Base-by-base conservation (phyloP, 2,113 vertebrate species). In the Nesoenas mayeri region DNA sequence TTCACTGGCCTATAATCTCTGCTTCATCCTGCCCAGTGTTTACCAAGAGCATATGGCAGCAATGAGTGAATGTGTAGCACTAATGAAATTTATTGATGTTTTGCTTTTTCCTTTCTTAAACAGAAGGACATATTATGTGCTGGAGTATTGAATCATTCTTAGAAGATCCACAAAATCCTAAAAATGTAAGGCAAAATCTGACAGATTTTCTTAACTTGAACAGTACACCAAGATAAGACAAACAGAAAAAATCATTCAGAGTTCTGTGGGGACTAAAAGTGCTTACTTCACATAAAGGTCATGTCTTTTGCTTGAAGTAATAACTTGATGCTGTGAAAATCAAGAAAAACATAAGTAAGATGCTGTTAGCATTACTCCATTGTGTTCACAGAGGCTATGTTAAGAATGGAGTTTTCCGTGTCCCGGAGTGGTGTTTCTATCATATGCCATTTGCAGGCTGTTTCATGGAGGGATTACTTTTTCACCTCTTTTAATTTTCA, bases 111-210 rank as follows among this genome's bases (percentile, higher is more conserved):
- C 64, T 90, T 93, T 86, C 29, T 88, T 83, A 50, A 92, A 91
- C 94, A 98, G 98, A 97, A 51, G 98, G 97, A 80, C 67, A 97
- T 14, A 34, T 97, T 65, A 96, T 97, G 84, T 4, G 74, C 69
- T 98, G 96, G 97, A 97, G 64, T 64, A 80, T 98, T 32, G 40
- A 84, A 40, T 97, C 97, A 53, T 98, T 98, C 91, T 90, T 98
- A 72, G 93, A 98, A 90, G 75, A 96, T 38, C 92, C 97, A 85
- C 71, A 91, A 50, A 96, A 97, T n/a, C 89, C 22, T 67, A 94
- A 85, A 88, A 98, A 97, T 83, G 97, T 98, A 97, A 97, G 96
- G 28, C 87, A 87, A 85, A 54, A 56, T 44, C 34, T 80, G 32
- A 64, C 31, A 62, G 64, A 13, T 62, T 79, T 88, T 90, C 56